Evolutionary conservation across 1,140 invertebrate species (phyloP), one percentile per base, ranked within the genome.

Genomic region (Zaprionus camerounensis): DNA sequence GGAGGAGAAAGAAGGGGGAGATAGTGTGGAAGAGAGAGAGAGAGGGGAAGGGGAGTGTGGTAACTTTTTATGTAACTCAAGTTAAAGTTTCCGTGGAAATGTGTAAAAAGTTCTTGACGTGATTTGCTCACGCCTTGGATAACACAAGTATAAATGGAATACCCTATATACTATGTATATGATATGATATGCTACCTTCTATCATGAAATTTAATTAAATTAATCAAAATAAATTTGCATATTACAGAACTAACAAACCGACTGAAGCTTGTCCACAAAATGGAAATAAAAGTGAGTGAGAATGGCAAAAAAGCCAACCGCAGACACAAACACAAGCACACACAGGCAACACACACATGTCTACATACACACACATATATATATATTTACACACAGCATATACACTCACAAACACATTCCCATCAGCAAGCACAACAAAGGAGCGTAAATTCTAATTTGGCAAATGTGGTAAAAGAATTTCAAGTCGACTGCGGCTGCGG

Each of bases 391-490:
- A n/a, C n/a, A n/a, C n/a, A n/a, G n/a, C n/a, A n/a, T n/a, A 28
- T 38, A 55, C 36, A 58, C 15, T 28, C 73, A 71, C 59, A 51
- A 26, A 49, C 53, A 68, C 53, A 49, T 26, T 9, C 22, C 53
- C 41, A 70, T 59, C 15, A 26, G 49, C 51, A 57, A 58, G 41
- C 66, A 64, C 51, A 64, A 62, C 46, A 72, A 72, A 63, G 34
- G 34, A 76, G 64, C 70, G 69, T 58, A 77, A 74, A 87, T 84
- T 85, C 85, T 90, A 88, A 88, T 88, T 84, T 84, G 71, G 66
- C 81, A 90, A 88, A 88, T 88, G 85, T 81, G 84, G 77, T 71
- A 79, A 88, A 88, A 84, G 81, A 81, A 87, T 81, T 81, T 78
- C 78, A 73, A 87, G 71, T 76, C 71, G 82, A 71, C 63, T 65